Evolutionary conservation across 2,113 vertebrate genomes (phyloP), one percentile per base, ranked within the genome.

Genomic region (Speoplatyrhinus poulsoni): DNA sequence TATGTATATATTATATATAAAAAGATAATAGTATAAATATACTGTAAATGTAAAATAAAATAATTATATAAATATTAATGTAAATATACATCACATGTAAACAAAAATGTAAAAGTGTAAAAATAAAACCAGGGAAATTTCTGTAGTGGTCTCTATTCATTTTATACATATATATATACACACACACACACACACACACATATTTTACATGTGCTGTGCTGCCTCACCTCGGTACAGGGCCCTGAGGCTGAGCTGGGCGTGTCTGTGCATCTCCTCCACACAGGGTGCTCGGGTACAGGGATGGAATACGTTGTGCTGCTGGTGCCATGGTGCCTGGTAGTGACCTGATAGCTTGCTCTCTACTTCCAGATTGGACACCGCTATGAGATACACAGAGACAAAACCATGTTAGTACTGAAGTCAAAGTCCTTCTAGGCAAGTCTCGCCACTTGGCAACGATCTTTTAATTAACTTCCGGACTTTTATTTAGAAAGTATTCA

Each of bases 281-380:
- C 96, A 98, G 9, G 95, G 92, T 0, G 96, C 94, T 55, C 96
- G 93, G 46, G 92, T 96, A 71, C 93, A 94, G 0, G 96, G 94
- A 54, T 97, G 93, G 76, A 99, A 96, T 78, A 98, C 90, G 72
- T 95, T 96, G 84, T 95, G 95, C 86, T 99, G 96, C 87, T 96
- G 96, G 86, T 96, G 95, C 96, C 95, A 98, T 69, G 95, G 93
- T 5, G 96, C 93, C 76, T 92, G 95, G 88, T 96, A 99, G 80
- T 98, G 97, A n/a, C 93, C 90, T 0, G 93, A 96, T 85, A 98
- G 85, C 91, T 99, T 98, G 82, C 96, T 97, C 89, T 99, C 98
- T 32, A 90, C 80, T 49, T 99, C 97, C 90, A 99, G 89, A 90
- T 97, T 97, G 59, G 98, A 99, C 79, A 99, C 96, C 1, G 98